Evolutionary conservation across 2,888 invertebrate species (phyloP).

Genomic region (Harpalus rufipes): DNA sequence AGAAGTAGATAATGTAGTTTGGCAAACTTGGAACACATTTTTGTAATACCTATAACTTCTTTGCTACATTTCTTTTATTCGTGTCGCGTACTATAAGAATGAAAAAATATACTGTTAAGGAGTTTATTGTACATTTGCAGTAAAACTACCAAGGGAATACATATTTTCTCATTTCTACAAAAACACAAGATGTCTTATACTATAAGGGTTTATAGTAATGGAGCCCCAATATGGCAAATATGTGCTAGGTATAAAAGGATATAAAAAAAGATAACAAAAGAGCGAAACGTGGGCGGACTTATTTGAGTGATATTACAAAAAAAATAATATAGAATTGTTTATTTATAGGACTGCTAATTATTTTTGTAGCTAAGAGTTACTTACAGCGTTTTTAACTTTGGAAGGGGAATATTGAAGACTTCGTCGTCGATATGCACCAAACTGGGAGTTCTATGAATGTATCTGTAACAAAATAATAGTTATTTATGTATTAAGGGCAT

Average conservation of each 20-base stretch:
- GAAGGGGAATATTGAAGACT: slow-evolving; percentile 75
- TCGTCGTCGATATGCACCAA: slow-evolving; percentile 75
- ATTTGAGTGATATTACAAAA: no score
- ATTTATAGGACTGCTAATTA: no score
- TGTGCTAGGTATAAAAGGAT: not conserved
- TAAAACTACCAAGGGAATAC: no score
- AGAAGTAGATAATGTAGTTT: not conserved
- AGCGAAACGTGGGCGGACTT: not conserved
- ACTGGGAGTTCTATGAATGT: slow-evolving; percentile 75
- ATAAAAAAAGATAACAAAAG: not conserved
- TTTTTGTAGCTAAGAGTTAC: slow-evolving; percentile 69
- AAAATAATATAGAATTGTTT: no score
- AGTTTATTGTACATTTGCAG: no score
- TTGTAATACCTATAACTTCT: not conserved
- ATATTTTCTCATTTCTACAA: no score
- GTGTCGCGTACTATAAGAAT: not conserved
- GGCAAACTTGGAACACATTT: not conserved
- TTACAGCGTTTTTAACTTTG: slow-evolving; percentile 76
- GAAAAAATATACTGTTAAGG: not conserved
- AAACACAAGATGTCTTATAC: no score
- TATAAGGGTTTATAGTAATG: no score
- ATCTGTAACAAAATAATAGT: slow-evolving; percentile 74
- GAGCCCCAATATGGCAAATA: no score
- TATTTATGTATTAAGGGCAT: no score
- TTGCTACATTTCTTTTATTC: not conserved